Evolutionary conservation across 2,888 invertebrate species (phyloP).

Genomic region (Noctua fimbriata): DNA sequence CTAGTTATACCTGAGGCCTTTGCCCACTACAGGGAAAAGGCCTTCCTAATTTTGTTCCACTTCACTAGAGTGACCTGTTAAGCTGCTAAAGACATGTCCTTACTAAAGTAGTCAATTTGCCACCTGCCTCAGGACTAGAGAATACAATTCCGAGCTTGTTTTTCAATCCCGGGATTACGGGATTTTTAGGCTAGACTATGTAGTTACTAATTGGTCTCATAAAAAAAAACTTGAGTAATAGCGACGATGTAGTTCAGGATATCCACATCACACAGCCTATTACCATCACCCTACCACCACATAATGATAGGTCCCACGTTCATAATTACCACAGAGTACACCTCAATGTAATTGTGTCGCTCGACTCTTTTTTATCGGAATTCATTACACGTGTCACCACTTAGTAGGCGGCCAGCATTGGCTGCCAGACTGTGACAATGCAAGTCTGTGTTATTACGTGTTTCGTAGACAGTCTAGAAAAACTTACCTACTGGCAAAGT

Average conservation of each 20-base stretch:
- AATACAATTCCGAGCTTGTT: too few relatives aligned
- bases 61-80: background rate
- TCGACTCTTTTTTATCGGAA: constrained; percentile 73
- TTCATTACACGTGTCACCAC: constrained; percentile 67
- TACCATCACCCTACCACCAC: constrained; percentile 67
- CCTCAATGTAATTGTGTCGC: constrained; percentile 76
- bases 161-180: too few relatives aligned
- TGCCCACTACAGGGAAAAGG: too few relatives aligned
- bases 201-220: too few relatives aligned
- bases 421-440: constrained; percentile 18
- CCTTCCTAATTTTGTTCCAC: background rate
- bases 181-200: too few relatives aligned
- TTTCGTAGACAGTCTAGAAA: background rate
- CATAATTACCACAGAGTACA: constrained; percentile 73
- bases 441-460: constrained; percentile 14
- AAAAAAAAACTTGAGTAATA: too few relatives aligned
- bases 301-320: constrained; percentile 78
- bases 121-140: background rate
- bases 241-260: background rate
- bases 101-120: background rate
- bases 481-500: background rate
- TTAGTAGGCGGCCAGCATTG: constrained; percentile 30
- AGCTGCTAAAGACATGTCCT: background rate
- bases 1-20: too few relatives aligned
- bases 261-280: background rate